Conservation (phyloP, 92 coral and sea anemone genomes). For the Siderastrea radians region DNA sequence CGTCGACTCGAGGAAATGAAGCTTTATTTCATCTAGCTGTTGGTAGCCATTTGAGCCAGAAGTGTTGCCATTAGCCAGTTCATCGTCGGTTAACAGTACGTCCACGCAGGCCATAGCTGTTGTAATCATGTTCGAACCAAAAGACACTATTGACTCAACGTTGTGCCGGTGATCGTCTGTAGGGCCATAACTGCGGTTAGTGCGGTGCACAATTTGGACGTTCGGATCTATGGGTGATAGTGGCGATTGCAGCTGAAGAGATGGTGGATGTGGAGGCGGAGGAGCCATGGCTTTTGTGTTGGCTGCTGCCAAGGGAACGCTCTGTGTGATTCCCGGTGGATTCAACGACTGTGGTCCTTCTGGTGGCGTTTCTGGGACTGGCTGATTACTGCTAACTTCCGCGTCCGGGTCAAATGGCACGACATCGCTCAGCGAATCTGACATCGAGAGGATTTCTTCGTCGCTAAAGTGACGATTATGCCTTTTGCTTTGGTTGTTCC, state of each 20-base stretch:
- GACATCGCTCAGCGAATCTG: slow-evolving; percentile 15
- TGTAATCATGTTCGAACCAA: slow-evolving; percentile 22
- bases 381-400: slow-evolving; percentile 24
- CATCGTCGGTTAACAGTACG: slow-evolving; percentile 54
- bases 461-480: slow-evolving; percentile 8
- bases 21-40: slow-evolving; percentile 32
- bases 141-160: slow-evolving; percentile 13
- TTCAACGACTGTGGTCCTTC: neutral
- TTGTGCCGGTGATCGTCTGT: slow-evolving; percentile 46
- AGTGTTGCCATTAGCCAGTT: slow-evolving; percentile 54
- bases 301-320: slow-evolving; percentile 1
- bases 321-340: slow-evolving; percentile 12
- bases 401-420: slow-evolving; percentile 7
- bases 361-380: slow-evolving; percentile 33
- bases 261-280: neutral
- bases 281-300: neutral
- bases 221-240: slow-evolving; percentile 1
- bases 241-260: slow-evolving; percentile 6
- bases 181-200: slow-evolving; percentile 10
- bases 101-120: slow-evolving; percentile 53
- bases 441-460: slow-evolving; percentile 21
- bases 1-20: slow-evolving; percentile 37
- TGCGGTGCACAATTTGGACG: neutral
- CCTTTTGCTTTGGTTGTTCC: slow-evolving; percentile 29
- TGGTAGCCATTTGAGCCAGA: slow-evolving; percentile 44